These are phyloP conservation scores for Hedya salicella DNA, from an alignment of 2,888 invertebrate species.

Conservation along the genomic window DNA sequence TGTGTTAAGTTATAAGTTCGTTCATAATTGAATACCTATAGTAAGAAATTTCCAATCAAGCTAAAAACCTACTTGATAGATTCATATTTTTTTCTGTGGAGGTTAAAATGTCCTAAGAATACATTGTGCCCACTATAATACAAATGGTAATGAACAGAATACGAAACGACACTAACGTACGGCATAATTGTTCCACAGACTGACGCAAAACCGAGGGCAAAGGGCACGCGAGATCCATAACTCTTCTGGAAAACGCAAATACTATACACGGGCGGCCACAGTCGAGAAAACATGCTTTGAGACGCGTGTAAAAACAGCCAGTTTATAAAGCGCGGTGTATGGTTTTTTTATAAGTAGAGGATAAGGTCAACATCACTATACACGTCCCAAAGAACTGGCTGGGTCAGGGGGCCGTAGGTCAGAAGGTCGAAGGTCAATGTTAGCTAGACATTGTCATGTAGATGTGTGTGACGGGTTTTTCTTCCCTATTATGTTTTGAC, in stretches of 20 bases:
- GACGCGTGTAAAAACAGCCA: constrained; percentile 41
- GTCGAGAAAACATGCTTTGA: constrained; percentile 44
- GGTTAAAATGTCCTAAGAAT: constrained; percentile 15
- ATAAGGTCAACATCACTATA: constrained; percentile 61
- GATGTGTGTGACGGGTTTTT: constrained; percentile 53
- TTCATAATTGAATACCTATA: too few relatives aligned
- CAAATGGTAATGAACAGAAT: constrained; percentile 65
- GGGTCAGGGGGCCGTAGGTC: constrained; percentile 69
- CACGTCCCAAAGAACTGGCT: constrained; percentile 72
- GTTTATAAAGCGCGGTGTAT: constrained; percentile 47
- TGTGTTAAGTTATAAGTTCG: too few relatives aligned
- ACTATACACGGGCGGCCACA: constrained; percentile 58
- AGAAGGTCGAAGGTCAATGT: constrained; percentile 70
- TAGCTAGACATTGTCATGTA: constrained; percentile 74
- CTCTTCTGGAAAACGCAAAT: constrained; percentile 60
- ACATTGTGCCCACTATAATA: constrained; percentile 28
- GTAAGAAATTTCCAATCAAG: too few relatives aligned
- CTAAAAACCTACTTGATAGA: too few relatives aligned
- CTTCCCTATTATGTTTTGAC: constrained; percentile 36
- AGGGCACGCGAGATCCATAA: constrained; percentile 76
- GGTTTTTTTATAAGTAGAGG: constrained; percentile 41
- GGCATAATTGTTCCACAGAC: constrained; percentile 76
- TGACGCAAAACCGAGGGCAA: constrained; percentile 75
- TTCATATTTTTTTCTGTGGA: too few relatives aligned
- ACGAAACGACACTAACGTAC: constrained; percentile 62